Conservation (phyloP, 2,113 vertebrate genomes). For the Seriola quinqueradiata region DNA sequence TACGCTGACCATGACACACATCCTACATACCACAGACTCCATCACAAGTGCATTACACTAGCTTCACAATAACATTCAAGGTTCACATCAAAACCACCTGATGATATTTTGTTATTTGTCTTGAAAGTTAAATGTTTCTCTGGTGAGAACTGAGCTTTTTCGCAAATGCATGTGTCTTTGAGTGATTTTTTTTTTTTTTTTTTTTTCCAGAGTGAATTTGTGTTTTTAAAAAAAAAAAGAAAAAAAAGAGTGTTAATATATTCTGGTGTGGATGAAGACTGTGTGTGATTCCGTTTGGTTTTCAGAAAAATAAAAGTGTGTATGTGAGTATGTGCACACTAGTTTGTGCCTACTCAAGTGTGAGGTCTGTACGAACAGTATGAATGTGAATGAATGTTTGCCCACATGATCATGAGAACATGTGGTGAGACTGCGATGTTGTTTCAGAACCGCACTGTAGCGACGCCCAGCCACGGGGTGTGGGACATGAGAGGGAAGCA, state of each 20-base stretch:
- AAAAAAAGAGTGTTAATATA: not conserved
- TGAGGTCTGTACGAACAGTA: conserved; percentile 2
- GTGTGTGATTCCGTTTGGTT: conserved; percentile 3
- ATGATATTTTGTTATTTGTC: not conserved
- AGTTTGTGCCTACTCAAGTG: not conserved
- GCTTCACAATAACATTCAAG: not conserved
- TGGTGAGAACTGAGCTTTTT: not conserved
- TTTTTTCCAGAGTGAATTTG: not conserved
- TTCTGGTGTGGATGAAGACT: conserved; percentile 42
- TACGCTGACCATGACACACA: not conserved
- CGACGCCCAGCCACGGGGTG: conserved; percentile 97
- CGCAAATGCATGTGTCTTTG: conserved; percentile 19
- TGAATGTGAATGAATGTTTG: conserved; percentile 38
- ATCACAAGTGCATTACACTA: not conserved
- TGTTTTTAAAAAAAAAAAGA: not conserved
- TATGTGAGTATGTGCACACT: conserved; percentile 11
- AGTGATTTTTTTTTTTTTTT: not conserved
- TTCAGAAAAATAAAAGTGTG: not conserved
- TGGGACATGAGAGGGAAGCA: conserved; percentile 99
- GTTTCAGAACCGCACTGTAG: conserved; percentile 96
- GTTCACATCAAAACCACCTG: not conserved
- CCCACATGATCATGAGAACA: conserved; percentile 40
- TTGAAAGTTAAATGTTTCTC: not conserved
- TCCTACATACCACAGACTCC: not conserved
- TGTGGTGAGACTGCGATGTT: conserved; percentile 72